Base-by-base conservation (phyloP, 23 tunicate species). In the Phallusia fumigata region DNA sequence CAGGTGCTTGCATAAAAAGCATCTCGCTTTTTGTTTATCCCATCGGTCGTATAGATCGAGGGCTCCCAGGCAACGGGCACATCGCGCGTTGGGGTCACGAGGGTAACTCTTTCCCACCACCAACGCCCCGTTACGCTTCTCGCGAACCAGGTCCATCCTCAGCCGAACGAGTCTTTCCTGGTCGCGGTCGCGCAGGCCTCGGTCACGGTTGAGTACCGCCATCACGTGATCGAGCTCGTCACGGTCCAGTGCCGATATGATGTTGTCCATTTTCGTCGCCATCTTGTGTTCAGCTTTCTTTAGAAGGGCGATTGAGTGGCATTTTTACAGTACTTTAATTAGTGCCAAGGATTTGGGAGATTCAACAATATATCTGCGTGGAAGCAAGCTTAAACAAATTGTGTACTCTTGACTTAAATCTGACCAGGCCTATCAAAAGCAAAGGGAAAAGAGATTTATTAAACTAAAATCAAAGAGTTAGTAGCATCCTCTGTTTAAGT, bases 181-280 rank as follows among this genome's bases (percentile, higher is more conserved):
- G 45, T 90, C 95, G 6, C 83, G 65, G 2, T 90, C 95, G 13
- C 95, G 83, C 35, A 90, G 64, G 30, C 34, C 75, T 26, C 88
- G 88, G 77, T 90, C 95, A 30, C 95, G 83, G 49, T 69, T 85
- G 53, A 90, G 65, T 0, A 90, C 95, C 19, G 77, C 86, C 89
- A 90, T 85, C 32, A 90, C 65, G 76, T 52, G 65, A 15, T 82
- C 77, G 34, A 79, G 75, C 47, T 85, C 95, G 19, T 72, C 65
- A 31, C 45, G 35, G 36, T 75, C 49, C 0, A 90, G 52, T 12
- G 84, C 33, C 8, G 90, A 80, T 47, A 86, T n/a, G 32, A 86
- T 44, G 0, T 47, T 83, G 35, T 86, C 80, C 90, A 86, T 86
- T 34, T 58, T 58, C 1, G 69, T 58, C 1, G 69, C 47, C 47